phyloP scores from a whole-genome alignment of 2,113 vertebrate species.

The Cyprinus carpio region DNA sequence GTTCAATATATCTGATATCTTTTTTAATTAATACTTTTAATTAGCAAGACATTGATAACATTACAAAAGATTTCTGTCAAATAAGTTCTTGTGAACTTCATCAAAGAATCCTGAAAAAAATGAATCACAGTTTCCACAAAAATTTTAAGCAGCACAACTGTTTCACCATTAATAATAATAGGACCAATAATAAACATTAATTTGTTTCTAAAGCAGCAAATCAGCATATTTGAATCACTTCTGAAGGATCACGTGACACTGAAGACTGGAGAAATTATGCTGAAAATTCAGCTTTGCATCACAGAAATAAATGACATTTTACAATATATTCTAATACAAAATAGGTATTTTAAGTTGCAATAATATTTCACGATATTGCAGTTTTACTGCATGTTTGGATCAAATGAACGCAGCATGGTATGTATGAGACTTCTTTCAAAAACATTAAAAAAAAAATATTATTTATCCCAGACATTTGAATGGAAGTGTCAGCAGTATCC shows the following conservation, averaged over 20 bases:
- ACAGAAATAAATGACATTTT: neutral
- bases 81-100: neutral
- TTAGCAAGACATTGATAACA: neutral
- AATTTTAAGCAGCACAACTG: neutral
- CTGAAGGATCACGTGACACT: too few relatives aligned
- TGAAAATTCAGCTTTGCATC: neutral
- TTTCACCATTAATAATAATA: neutral
- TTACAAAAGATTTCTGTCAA: neutral
- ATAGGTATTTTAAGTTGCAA: neutral
- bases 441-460: neutral
- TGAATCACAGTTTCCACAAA: neutral
- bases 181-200: neutral
- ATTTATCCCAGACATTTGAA: neutral
- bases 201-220: neutral
- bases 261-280: too few relatives aligned
- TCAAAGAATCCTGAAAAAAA: too few relatives aligned
- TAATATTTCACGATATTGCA: neutral
- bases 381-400: neutral
- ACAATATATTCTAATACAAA: neutral
- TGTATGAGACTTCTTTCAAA: neutral
- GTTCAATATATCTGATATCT: too few relatives aligned
- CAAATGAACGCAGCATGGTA: neutral
- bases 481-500: neutral
- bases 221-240: neutral
- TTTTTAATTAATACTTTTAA: too few relatives aligned